A percentile compares a stretch with the other conserved stretches of the same genome.
phyloP scores from a whole-genome alignment of 2,113 vertebrate species.

The Pithys albifrons region DNA sequence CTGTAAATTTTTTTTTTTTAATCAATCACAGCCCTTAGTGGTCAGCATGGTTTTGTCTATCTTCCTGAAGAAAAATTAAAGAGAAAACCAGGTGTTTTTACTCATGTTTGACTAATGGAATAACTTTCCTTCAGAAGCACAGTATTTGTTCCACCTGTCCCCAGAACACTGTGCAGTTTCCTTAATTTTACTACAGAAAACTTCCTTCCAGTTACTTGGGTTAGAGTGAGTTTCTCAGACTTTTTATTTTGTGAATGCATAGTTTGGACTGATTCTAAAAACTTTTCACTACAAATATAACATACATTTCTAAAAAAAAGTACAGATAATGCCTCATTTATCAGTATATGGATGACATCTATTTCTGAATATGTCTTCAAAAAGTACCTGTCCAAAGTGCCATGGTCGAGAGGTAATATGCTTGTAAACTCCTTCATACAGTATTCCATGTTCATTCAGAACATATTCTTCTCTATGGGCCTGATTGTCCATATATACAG shows the following conservation, averaged over 20 bases:
- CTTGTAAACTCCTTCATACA: conserved; percentile 65
- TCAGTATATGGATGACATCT: not conserved
- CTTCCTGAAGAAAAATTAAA: not conserved
- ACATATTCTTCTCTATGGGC: conserved; percentile 65
- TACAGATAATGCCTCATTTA: not conserved
- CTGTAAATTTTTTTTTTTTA: not conserved
- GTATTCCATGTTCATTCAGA: conserved; percentile 66
- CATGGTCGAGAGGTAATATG: conserved; percentile 59
- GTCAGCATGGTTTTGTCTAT: not conserved
- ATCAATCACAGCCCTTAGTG: not conserved
- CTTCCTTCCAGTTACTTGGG: not conserved
- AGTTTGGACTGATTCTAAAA: not conserved
- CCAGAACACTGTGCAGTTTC: not conserved
- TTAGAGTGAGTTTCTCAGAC: not conserved
- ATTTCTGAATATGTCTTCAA: not conserved
- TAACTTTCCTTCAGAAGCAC: not conserved
- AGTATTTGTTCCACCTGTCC: not conserved
- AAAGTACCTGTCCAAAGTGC: conserved; percentile 71
- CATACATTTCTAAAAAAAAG: not conserved
- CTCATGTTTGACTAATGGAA: not conserved
- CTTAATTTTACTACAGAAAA: not conserved
- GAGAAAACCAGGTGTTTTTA: not conserved
- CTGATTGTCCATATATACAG: conserved; percentile 66
- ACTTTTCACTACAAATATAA: not conserved
- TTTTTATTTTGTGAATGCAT: not conserved